Evolutionary conservation across 2,888 invertebrate genomes (phyloP), one percentile per base, ranked within the genome.

Genomic region (Thecocarcelia acutangulata): DNA sequence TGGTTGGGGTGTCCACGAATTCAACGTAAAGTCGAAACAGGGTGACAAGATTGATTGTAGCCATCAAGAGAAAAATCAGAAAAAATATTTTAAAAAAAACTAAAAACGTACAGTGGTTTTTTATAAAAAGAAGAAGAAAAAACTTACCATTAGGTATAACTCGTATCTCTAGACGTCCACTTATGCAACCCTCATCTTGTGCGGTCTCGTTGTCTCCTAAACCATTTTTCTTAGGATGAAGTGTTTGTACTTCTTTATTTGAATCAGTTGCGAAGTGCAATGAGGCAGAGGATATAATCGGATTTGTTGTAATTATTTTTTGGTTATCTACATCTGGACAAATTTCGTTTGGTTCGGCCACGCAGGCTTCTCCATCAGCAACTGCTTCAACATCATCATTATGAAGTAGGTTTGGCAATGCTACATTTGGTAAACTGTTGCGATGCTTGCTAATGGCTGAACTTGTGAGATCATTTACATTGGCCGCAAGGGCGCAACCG

Each of bases 141-240:
- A 48, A 24, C 24, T 64, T 85, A 88, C 73, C 90, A 86, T 92
- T 91, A 52, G 93, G 92, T 64, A 94, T 92, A 69, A 97, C 96
- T 66, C 96, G 93, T 70, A 97, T 97, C 92, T 97, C 48, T 59
- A 33, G 33, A 33, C 33, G 33, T 33, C 33, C 33, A 8, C 33
- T 33, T 33, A 33, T 33, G 33, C 33, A 33, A 9, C 33, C 33
- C 9, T 33, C 33, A 33, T 33, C 33, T 33, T 33, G 33, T 33
- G 33, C 33, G 33, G 33, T 9, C 9, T 33, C 33, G 8, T 33
- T 33, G 1, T 33, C 9, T 33, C 9, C 33, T 33, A 33, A 33
- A 33, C 1, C 33, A 33, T 33, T 33, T 33, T 33, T 33, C 9
- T 33, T 5, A 1, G 4, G 33, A 33, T 33, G 4, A 33, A 33